Percentiles rank a stretch among this genome's conserved stretches.
Conservation (phyloP, 2,888 invertebrate genomes). For the Dichetophora obliterata region DNA sequence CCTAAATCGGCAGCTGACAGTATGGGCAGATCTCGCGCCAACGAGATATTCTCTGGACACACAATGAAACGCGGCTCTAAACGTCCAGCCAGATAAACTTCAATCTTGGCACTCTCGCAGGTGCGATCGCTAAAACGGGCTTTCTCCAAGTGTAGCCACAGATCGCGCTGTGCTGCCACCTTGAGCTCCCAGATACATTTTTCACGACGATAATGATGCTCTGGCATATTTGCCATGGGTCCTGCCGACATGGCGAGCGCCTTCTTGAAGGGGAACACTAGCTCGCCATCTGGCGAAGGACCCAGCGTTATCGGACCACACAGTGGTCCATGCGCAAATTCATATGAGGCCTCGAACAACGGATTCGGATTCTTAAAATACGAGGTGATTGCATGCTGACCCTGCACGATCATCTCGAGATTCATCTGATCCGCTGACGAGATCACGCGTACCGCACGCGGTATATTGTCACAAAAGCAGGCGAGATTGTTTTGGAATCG, state of each 20-base stretch:
- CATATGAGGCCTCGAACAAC: conserved; percentile 87
- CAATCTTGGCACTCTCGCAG: conserved; percentile 88
- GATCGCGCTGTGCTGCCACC: conserved; percentile 85
- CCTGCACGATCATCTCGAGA: conserved; percentile 85
- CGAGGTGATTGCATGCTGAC: conserved; percentile 86
- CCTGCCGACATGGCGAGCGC: conserved; percentile 74
- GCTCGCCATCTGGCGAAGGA: conserved; percentile 85
- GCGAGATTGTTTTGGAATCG: conserved; percentile 78
- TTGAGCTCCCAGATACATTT: conserved; percentile 87
- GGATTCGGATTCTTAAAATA: conserved; percentile 90
- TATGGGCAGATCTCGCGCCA: conserved; percentile 84
- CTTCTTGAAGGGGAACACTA: conserved; percentile 89
- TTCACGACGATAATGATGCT: conserved; percentile 70
- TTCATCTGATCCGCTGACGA: conserved; percentile 86
- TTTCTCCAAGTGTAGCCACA: conserved; percentile 89
- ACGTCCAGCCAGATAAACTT: conserved; percentile 82
- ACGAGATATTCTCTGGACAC: conserved; percentile 88
- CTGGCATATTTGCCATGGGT: conserved; percentile 63
- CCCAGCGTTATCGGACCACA: conserved; percentile 87
- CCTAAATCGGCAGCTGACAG: conserved; percentile 83
- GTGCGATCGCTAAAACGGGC: conserved; percentile 87
- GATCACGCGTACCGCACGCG: conserved; percentile 77
- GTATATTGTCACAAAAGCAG: conserved; percentile 79
- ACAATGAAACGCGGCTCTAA: conserved; percentile 83
- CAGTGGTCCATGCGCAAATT: conserved; percentile 89